phyloP scores from a whole-genome alignment of 1,140 invertebrate species.

The Drosophila littoralis region DNA sequence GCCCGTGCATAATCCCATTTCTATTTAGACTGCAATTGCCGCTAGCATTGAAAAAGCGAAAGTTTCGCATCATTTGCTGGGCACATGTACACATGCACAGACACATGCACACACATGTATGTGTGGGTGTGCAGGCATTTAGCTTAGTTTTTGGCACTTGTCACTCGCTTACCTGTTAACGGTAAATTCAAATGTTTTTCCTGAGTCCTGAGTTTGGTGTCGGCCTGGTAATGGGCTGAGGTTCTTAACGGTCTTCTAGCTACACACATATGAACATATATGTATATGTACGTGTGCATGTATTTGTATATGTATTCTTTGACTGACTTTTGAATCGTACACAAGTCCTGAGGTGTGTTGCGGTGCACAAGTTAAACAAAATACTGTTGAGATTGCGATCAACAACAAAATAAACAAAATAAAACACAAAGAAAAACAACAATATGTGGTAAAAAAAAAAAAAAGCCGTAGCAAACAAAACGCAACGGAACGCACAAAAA shows the following conservation, averaged over 20 bases:
- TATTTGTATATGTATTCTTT: neutral
- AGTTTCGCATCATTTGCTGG: slow-evolving; percentile 11
- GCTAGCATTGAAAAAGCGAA: slow-evolving; percentile 25
- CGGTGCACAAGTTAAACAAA: neutral
- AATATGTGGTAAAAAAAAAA: slow-evolving; percentile 20
- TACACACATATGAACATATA: slow-evolving; percentile 4
- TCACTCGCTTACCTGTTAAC: slow-evolving; percentile 39
- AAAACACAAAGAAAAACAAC: slow-evolving; percentile 12
- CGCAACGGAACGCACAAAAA: neutral
- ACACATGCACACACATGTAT: neutral
- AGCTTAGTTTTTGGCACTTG: slow-evolving; percentile 14
- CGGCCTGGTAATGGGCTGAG: too few relatives aligned
- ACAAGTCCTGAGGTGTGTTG: slow-evolving; percentile 15
- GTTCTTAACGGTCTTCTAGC: slow-evolving; percentile 19
- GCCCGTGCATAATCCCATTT: neutral
- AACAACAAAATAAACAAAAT: slow-evolving; percentile 25
- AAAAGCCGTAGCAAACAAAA: slow-evolving; percentile 18
- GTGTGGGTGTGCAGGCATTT: neutral
- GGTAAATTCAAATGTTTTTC: slow-evolving; percentile 4
- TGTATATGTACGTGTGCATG: neutral
- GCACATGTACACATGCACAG: neutral
- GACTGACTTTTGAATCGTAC: neutral
- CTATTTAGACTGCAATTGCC: neutral
- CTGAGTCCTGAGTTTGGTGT: slow-evolving; percentile 22
- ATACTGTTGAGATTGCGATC: slow-evolving; percentile 5